Evolutionary conservation across 2,888 invertebrate species (phyloP), one percentile per base, ranked within the genome.

Genomic region (Cheilosia pagana): DNA sequence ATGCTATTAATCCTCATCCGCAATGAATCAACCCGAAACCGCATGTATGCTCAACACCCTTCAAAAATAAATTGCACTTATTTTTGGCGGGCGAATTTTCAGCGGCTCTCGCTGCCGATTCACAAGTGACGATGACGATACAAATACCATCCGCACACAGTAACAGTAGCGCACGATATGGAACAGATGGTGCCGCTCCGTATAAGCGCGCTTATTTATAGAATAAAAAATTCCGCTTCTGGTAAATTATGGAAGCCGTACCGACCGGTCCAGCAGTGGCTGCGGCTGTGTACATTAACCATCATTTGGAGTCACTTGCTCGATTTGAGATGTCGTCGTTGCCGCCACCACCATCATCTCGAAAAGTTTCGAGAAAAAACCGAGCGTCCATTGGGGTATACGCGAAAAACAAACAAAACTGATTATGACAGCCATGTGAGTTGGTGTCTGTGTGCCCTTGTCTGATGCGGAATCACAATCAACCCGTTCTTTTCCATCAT

Each of bases 301-400:
- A 52, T 70, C n/a, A 25, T 55, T 63, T 75, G 41, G 76, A 81
- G 75, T 81, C 81, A 81, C 81, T 81, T 70, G 81, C 75, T 75
- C 53, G 12, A 50, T 45, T 74, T 14, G 72, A 16, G 39, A 67
- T 75, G 75, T 75, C 75, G 53, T 53, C 67, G 67, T 39, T 55
- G 68, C 53, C 43, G 68, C n/a, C 39, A 60, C 63, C 53, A 31
- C 8, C 63, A 52, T 65, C 63, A 52, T 65, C 59, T 62, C 43
- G 62, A 77, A 53, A 25, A 41, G 50, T 19, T 10, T 39, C 35
- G 14, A 48, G 25, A 14, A 28, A 55, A 70, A 31, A 21, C 23
- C 14, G 1, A 1, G n/a, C 16, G 19, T 50, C 63, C 52, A n/a
- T 39, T 41, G 53, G 41, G 53, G 25, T 45, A 14, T 14, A n/a